Conservation (phyloP, 2,113 vertebrate species). For the Tyto alba region DNA sequence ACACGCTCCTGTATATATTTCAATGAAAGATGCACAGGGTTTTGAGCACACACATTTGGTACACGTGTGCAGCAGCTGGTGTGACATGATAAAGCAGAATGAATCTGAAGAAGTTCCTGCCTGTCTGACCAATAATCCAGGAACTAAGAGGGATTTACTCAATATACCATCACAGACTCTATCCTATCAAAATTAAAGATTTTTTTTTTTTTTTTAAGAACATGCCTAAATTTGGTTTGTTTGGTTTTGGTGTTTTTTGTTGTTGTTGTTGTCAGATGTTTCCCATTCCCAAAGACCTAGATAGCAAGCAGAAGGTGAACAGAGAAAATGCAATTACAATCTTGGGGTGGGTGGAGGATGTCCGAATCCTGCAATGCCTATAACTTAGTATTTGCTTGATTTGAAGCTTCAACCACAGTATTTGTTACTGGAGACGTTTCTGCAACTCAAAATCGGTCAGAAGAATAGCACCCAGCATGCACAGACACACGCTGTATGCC, state of each 20-base stretch:
- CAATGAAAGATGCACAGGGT: neutral
- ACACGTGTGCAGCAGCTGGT: slow-evolving; percentile 58
- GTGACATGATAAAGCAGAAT: slow-evolving; percentile 53
- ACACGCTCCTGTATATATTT: neutral
- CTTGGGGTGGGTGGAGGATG: neutral
- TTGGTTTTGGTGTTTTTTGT: too few species aligned
- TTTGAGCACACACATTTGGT: slow-evolving; percentile 24
- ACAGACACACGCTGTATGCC: neutral
- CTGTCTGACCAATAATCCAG: slow-evolving; percentile 33
- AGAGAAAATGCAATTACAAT: neutral
- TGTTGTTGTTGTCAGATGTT: neutral
- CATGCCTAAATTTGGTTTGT: neutral
- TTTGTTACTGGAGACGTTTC: neutral
- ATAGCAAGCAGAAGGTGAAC: neutral
- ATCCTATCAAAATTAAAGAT: neutral
- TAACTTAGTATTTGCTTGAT: neutral
- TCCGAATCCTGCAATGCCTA: neutral
- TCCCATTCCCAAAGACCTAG: neutral
- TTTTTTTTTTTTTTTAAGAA: neutral
- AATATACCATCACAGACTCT: neutral
- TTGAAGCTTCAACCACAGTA: neutral
- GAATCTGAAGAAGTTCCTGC: slow-evolving; percentile 46
- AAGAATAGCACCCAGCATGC: neutral
- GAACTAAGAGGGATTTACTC: slow-evolving; percentile 42
- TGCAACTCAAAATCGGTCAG: neutral